These are phyloP conservation scores for Tinea pellionella DNA, from an alignment of 2,888 invertebrate genomes.

Conservation along the genomic window DNA sequence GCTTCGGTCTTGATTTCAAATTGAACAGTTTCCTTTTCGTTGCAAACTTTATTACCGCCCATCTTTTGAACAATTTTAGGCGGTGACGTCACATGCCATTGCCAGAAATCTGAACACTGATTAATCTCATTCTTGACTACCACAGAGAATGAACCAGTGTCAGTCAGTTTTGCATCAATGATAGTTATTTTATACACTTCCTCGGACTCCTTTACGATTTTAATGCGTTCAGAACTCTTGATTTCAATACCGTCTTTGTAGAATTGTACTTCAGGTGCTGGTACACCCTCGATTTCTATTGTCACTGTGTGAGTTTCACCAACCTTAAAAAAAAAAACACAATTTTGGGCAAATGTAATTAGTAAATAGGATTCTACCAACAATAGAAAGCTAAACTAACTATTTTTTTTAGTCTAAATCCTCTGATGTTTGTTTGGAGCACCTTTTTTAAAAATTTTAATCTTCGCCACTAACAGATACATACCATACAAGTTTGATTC, in stretches of 20 bases:
- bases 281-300: slow-evolving; percentile 86
- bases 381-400: no score
- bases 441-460: background rate
- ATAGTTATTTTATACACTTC: slow-evolving; percentile 77
- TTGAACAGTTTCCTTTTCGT: slow-evolving; percentile 81
- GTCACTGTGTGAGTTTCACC: slow-evolving; percentile 82
- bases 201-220: slow-evolving; percentile 77
- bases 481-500: slow-evolving; percentile 75
- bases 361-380: no score
- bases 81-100: slow-evolving; percentile 84
- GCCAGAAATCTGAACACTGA: slow-evolving; percentile 92
- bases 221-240: slow-evolving; percentile 76
- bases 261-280: slow-evolving; percentile 84
- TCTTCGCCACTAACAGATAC: no score
- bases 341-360: no score
- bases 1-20: slow-evolving; percentile 83
- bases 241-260: slow-evolving; percentile 89
- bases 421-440: no score
- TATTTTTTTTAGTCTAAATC: no score
- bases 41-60: slow-evolving; percentile 74
- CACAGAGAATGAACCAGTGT: slow-evolving; percentile 89
- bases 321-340: slow-evolving; percentile 25
- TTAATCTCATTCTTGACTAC: slow-evolving; percentile 88
- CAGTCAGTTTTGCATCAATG: slow-evolving; percentile 77
- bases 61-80: slow-evolving; percentile 79